Evolutionary conservation across 2,113 vertebrate species (phyloP), one percentile per base, ranked within the genome.

Genomic region (Microtus ochrogaster): DNA sequence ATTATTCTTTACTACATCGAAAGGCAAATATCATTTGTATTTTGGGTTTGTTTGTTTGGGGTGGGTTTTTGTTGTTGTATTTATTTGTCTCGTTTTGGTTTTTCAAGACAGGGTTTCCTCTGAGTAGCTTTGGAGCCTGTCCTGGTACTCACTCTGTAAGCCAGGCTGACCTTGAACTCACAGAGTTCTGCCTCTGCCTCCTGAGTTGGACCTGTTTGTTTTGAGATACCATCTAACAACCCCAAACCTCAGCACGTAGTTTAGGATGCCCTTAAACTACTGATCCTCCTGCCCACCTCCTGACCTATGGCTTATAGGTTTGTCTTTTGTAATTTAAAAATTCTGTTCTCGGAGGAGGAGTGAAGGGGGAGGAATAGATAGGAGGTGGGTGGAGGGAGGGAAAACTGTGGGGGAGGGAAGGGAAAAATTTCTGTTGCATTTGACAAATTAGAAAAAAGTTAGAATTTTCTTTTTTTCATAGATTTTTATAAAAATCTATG

Each of bases 1-100:
- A 91, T 97, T 6, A 94, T 98, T 44, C 84, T 98, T 16, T 97
- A 98, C 58, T 97, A 98, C 94, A 97, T 99, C 93, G 98, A 98
- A 97, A 99, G 98, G 99, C 98, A 98, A 97, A 79, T 83, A 96
- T 63, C 76, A 36, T 68, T 47, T 86, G 39, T 36, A 36, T 36
- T 68, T 86, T 33, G 41, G 82, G 28, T 97, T 55, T 26, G 30
- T 49, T 97, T 76, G 52, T 49, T 52, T 96, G 55, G 84, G 84
- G 33, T n/a, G 7, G 93, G 63, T 83, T 93, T 63, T 73, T 66
- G 19, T n/a, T 83, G 41, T 66, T 13, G 22, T 22, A 24, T 82
- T 82, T 78, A 66, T 94, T 28, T 55, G 12, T 55, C 19, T 58
- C 22, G 58, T 58, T 58, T 58, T 58, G 58, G 6, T 58, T 58